Conservation (phyloP, 2,888 invertebrate species). For the Eubasilissa splendida region DNA sequence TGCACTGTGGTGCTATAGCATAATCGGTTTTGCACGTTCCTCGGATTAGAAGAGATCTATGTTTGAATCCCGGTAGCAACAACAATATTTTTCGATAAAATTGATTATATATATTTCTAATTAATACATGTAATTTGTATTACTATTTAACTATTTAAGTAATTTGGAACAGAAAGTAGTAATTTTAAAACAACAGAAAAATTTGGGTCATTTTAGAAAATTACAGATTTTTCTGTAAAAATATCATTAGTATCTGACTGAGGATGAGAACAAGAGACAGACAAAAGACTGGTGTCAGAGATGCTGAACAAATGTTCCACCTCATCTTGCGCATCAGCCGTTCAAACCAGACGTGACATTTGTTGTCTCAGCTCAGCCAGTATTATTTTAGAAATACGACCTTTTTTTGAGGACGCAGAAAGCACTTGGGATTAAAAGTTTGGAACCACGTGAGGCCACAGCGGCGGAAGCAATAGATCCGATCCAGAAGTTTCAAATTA, state of each 20-base stretch:
- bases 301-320: conserved; percentile 18
- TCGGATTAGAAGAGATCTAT: too few relatives aligned
- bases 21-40: too few relatives aligned
- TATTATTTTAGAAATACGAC: conserved; percentile 50
- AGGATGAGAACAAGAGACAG: too few relatives aligned
- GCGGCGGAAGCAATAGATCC: conserved; percentile 6
- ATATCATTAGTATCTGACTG: neutral
- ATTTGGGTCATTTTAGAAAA: neutral
- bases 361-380: conserved; percentile 46
- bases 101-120: too few relatives aligned
- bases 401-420: conserved; percentile 45
- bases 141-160: too few relatives aligned
- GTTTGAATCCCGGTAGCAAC: too few relatives aligned
- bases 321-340: conserved; percentile 14
- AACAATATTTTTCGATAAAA: too few relatives aligned
- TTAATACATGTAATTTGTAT: too few relatives aligned
- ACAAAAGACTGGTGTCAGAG: too few relatives aligned
- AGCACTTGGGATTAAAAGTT: conserved; percentile 47
- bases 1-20: too few relatives aligned
- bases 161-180: too few relatives aligned
- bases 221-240: neutral
- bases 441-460: neutral
- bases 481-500: conserved; percentile 11
- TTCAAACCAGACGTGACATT: conserved; percentile 19
- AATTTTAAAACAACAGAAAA: too few relatives aligned